Evolutionary conservation across 2,113 vertebrate species (phyloP).

Genomic region (Carlito syrichta): DNA sequence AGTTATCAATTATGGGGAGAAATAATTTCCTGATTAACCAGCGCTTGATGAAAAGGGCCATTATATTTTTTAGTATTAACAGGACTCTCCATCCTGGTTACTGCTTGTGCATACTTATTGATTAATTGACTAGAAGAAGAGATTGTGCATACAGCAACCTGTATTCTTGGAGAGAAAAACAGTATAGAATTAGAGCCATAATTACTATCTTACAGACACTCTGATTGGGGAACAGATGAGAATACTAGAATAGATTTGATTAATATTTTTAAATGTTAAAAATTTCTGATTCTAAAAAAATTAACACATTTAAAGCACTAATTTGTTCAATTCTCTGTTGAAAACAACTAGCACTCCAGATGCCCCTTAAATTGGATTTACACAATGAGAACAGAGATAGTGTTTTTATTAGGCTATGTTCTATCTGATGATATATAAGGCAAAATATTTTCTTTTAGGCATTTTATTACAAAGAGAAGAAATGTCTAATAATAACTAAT

Average conservation of each 20-base stretch:
- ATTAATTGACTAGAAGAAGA: constrained; percentile 39
- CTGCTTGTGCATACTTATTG: not conserved
- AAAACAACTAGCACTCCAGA: constrained; percentile 44
- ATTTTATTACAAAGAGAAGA: not conserved
- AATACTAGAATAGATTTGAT: constrained; percentile 48
- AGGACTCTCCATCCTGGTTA: not conserved
- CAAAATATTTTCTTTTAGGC: not conserved
- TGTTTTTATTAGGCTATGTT: not conserved
- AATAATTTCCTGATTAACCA: constrained; percentile 66
- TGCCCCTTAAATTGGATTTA: not conserved
- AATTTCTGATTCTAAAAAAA: constrained; percentile 49
- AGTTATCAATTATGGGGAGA: constrained; percentile 45
- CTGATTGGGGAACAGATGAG: constrained; percentile 61
- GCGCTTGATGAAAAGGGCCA: constrained; percentile 57
- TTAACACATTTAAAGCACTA: not conserved
- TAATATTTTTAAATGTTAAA: constrained; percentile 68
- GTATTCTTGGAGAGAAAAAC: not conserved
- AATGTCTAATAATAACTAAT: not conserved
- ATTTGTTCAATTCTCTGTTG: constrained; percentile 20
- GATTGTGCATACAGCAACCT: not conserved
- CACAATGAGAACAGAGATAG: not conserved
- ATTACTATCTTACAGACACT: constrained; percentile 12
- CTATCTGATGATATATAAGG: not conserved
- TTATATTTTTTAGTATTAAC: constrained; percentile 51
- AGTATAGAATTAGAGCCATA: constrained; percentile 1